These are phyloP conservation scores for Macrosiphum euphorbiae DNA, from an alignment of 2,888 invertebrate species.

Conservation along the genomic window DNA sequence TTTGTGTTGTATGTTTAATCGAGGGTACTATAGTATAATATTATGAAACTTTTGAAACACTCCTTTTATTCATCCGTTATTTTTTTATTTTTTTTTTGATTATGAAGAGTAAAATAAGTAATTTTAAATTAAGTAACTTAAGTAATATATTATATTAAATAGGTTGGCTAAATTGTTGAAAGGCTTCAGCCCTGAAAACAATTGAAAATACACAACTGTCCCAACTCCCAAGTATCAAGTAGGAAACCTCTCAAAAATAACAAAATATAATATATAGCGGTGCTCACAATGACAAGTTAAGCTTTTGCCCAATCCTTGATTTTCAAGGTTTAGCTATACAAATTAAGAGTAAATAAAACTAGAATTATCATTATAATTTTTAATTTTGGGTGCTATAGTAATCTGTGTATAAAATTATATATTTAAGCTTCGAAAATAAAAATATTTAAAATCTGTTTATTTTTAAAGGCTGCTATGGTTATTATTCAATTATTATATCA, in stretches of 20 bases:
- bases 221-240: not conserved
- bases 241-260: not conserved
- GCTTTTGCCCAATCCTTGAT: not conserved
- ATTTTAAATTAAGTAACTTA: slow-evolving; percentile 7
- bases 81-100: not conserved
- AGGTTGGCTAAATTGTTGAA: not conserved
- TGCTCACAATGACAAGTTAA: not conserved
- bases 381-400: not conserved
- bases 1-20: not conserved
- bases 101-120: too few relatives aligned
- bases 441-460: not conserved
- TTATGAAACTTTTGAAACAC: not conserved
- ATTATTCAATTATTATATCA: not conserved
- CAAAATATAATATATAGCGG: not conserved
- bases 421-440: not conserved
- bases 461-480: not conserved
- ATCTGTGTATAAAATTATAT: not conserved
- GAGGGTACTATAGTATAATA: not conserved
- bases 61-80: not conserved
- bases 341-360: not conserved
- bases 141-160: not conserved
- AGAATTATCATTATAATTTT: not conserved
- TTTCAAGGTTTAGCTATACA: not conserved
- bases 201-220: not conserved
- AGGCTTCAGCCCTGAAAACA: not conserved